A percentile compares a stretch with the other conserved stretches of the same genome.
Conservation (phyloP, 2,797 vertebrate species). For the Trichosurus vulpecula region DNA sequence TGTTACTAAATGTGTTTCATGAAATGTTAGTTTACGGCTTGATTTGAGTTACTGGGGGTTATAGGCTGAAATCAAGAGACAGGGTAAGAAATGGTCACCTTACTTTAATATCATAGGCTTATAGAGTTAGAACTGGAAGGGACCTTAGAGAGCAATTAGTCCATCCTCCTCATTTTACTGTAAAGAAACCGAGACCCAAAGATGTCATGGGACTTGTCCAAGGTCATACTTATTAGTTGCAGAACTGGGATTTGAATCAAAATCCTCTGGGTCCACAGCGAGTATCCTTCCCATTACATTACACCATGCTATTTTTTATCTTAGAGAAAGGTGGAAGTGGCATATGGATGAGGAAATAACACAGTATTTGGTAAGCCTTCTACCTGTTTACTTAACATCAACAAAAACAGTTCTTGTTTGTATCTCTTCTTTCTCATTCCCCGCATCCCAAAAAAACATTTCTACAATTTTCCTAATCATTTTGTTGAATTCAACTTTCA, state of each 20-base stretch:
- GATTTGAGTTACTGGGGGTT: neutral
- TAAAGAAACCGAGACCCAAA: neutral
- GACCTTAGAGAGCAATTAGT: neutral
- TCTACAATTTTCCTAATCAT: conserved; percentile 11
- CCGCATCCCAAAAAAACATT: neutral
- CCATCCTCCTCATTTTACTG: neutral
- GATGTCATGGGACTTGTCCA: neutral
- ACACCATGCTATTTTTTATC: neutral
- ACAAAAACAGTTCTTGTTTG: neutral
- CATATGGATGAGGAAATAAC: neutral
- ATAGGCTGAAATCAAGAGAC: neutral
- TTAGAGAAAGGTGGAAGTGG: neutral
- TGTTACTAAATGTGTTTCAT: neutral
- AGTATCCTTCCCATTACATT: neutral
- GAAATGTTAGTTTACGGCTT: neutral
- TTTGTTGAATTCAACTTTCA: conserved; percentile 11
- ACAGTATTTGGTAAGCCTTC: neutral
- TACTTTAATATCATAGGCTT: neutral
- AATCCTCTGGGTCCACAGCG: neutral
- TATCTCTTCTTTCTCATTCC: conserved; percentile 2
- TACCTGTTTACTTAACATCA: neutral
- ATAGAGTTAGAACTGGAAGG: neutral
- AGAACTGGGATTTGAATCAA: neutral
- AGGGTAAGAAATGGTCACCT: neutral
- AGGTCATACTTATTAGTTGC: neutral